Base-by-base conservation (phyloP, 2,113 vertebrate species). In the Semnornis frantzii region DNA sequence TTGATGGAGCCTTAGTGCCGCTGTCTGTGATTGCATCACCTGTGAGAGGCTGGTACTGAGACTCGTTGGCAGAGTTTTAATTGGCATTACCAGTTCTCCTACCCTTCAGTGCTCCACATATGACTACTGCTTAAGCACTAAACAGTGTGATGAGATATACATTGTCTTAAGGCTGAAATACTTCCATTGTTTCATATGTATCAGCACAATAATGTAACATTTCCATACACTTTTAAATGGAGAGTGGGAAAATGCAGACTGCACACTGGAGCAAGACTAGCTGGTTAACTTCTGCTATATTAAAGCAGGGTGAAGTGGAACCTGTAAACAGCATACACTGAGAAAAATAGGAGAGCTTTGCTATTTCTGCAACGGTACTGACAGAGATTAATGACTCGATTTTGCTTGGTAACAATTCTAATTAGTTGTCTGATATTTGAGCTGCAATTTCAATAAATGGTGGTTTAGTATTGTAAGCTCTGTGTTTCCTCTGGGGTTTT, bases 211-310 rank as follows among this genome's bases (percentile, higher is more conserved):
- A 82, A 84, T 28, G 65, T 72, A 62, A 44, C 76, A 68, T 88
- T 78, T 19, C 73, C 25, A 2, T 86, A 57, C 58, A 33, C 31
- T 42, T 87, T 85, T 77, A 68, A 57, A 81, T 90, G 81, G 28
- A 31, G 60, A 68, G 58, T 88, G 90, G 93, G 92, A 95, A 93
- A 94, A 86, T 80, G 48, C 62, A 59, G 87, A 25, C 87, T 85
- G 46, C 23, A 64, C 54, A 62, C 57, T 39, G 58, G 31, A 82
- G 4, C 74, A 8, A 28, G 78, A 68, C 71, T 82, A 76, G 39
- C 60, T 74, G 15, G 74, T 25, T 92, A 60, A 60, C 57, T 95
- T 80, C 39, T 12, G 10, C 21, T 70, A 5, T 54, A 84, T 74
- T 19, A 89, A 75, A 93, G 25, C n/a, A 15, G 46, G 7, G 6